phyloP scores from a whole-genome alignment of 2,113 vertebrate species.

The Corythornis cristatus region DNA sequence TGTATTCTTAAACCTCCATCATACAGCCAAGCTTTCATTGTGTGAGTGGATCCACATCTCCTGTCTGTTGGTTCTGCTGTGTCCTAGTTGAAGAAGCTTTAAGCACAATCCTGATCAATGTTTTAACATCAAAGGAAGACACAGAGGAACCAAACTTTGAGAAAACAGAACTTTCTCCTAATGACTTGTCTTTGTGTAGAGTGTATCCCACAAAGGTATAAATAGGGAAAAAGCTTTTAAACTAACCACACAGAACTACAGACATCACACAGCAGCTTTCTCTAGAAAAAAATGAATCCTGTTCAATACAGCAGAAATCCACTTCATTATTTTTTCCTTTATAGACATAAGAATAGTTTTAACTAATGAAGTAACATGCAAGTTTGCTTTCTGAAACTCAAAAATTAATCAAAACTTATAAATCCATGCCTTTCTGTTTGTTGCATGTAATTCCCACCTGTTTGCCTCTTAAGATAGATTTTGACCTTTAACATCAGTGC shows the following conservation, averaged over 20 bases:
- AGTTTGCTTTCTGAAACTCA: background rate
- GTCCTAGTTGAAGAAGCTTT: background rate
- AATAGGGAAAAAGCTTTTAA: background rate
- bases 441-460: background rate
- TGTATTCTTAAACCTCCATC: background rate
- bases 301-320: background rate
- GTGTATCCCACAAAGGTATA: background rate
- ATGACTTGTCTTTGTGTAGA: background rate
- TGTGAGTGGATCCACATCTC: background rate
- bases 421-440: background rate
- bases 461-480: background rate
- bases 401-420: background rate
- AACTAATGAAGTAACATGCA: background rate
- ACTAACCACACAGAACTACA: background rate
- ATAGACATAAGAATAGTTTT: background rate
- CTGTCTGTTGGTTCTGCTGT: background rate
- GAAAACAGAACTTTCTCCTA: background rate
- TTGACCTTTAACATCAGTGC: slow-evolving; percentile 29
- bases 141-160: background rate
- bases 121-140: background rate
- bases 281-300: background rate
- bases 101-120: background rate
- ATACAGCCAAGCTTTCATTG: background rate
- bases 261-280: background rate
- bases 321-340: background rate